A percentile compares a stretch with the other conserved stretches of the same genome.
Evolutionary conservation across 2,113 vertebrate species (phyloP).

Genomic region (Sialia sialis): DNA sequence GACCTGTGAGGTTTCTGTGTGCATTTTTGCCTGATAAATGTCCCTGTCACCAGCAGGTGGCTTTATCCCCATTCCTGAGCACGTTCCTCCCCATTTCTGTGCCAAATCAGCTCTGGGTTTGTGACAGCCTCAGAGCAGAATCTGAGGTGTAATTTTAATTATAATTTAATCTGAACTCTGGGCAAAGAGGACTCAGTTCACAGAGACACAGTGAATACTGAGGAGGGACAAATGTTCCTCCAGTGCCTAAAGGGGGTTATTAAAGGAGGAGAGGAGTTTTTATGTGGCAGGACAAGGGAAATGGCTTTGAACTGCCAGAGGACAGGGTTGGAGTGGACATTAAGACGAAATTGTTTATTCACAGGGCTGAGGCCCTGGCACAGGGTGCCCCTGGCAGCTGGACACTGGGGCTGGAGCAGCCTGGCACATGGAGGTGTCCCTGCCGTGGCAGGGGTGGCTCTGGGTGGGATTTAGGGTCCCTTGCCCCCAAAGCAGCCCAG

Average conservation of each 20-base stretch:
- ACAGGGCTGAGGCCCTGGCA: not conserved
- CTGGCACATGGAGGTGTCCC: not conserved
- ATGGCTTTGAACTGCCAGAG: too few relatives aligned
- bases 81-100: not conserved
- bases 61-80: not conserved
- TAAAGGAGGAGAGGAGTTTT: not conserved
- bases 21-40: not conserved
- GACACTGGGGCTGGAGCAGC: too few relatives aligned
- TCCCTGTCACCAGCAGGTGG: constrained; percentile 6
- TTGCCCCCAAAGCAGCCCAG: not conserved
- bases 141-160: not conserved
- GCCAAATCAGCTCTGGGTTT: not conserved
- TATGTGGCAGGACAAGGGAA: not conserved
- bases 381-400: too few relatives aligned
- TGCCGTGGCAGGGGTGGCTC: not conserved
- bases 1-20: not conserved
- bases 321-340: not conserved
- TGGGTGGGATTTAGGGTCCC: rapidly evolving
- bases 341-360: not conserved
- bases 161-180: not conserved
- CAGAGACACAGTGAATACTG: not conserved
- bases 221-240: not conserved
- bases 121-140: not conserved
- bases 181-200: not conserved
- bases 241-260: not conserved